These are phyloP conservation scores for Synanthedon vespiformis DNA, from an alignment of 2,888 invertebrate genomes.

Conservation along the genomic window DNA sequence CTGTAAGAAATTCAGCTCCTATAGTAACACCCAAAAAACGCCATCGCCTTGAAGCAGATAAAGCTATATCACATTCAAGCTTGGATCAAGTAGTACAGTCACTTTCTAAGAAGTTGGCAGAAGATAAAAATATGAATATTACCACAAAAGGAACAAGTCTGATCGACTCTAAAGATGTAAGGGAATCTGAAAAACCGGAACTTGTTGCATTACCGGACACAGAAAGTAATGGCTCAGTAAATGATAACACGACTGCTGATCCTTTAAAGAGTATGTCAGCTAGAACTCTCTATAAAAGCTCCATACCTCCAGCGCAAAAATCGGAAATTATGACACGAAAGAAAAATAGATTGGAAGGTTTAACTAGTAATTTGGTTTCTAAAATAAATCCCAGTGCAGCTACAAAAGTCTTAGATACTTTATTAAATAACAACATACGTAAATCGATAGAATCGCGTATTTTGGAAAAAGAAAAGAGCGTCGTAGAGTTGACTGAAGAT, in stretches of 20 bases:
- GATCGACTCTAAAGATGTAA: slow-evolving; percentile 26
- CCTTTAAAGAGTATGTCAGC: slow-evolving; percentile 64
- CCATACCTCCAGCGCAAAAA: slow-evolving; percentile 60
- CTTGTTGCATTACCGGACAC: slow-evolving; percentile 12
- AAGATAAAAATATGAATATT: slow-evolving; percentile 36
- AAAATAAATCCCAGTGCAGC: slow-evolving; percentile 71
- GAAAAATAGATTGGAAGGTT: slow-evolving; percentile 73
- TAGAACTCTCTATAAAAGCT: slow-evolving; percentile 58
- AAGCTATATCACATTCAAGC: slow-evolving; percentile 42
- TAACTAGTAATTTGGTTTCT: slow-evolving; percentile 71
- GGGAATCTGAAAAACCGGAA: slow-evolving; percentile 28
- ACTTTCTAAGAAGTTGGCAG: slow-evolving; percentile 57
- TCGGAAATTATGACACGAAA: slow-evolving; percentile 73
- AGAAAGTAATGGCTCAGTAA: slow-evolving; percentile 19
- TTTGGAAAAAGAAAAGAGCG: slow-evolving; percentile 53
- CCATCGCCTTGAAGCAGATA: slow-evolving; percentile 75
- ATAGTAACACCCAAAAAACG: slow-evolving; percentile 81
- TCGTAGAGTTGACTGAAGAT: slow-evolving; percentile 35
- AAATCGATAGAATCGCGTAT: slow-evolving; percentile 64
- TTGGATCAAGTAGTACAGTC: slow-evolving; percentile 63
- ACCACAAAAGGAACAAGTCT: slow-evolving; percentile 24
- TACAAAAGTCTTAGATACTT: slow-evolving; percentile 63
- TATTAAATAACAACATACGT: slow-evolving; percentile 61
- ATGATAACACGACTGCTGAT: slow-evolving; percentile 32
- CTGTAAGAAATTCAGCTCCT: slow-evolving; percentile 48